Base-by-base conservation (phyloP, 2,113 vertebrate genomes). In the Solea senegalensis region DNA sequence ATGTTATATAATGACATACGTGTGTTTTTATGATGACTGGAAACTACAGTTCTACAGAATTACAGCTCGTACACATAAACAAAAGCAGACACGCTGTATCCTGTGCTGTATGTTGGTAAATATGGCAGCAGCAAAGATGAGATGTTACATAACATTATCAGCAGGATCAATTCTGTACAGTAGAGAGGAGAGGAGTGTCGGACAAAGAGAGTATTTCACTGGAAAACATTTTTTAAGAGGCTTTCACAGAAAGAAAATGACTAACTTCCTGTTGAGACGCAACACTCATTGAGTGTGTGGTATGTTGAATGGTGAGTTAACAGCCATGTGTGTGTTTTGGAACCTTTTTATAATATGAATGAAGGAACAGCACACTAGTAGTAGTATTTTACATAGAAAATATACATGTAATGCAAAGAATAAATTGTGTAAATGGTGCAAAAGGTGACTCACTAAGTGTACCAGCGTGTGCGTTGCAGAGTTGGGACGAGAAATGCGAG, bases 191-290 rank as follows among this genome's bases (percentile, higher is more conserved):
- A 13, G 45, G 45, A 5, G 39, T 8, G 7, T 7, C 0, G 1
- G 7, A 15, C 11, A 61, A 40, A 27, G 27, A 54, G 9, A 16
- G 21, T 12, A 14, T 44, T 73, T 62, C 10, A 62, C 44, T 72
- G 54, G 43, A 43, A 76, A 43, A 67, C 27, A 53, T 26, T 10
- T 21, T 21, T 21, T 21, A 26, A 15, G 51, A 67, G 34, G 34
- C 34, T 34, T 3, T 34, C 5, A 6, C 34, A 3, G 50, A 26
- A 10, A 59, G 28, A 49, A 51, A 69, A 51, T 64, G 13, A 69
- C 28, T 28, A 9, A 83, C 66, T 86, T 86, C 78, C 82, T 89
- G 65, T 76, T 81, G 45, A 63, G 51, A 63, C 4, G 5, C 40
- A 15, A 0, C 44, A 69, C 54, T 70, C 16, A 69, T 13, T 0